phyloP scores from a whole-genome alignment of 2,888 invertebrate species.

The Papilio gigon region DNA sequence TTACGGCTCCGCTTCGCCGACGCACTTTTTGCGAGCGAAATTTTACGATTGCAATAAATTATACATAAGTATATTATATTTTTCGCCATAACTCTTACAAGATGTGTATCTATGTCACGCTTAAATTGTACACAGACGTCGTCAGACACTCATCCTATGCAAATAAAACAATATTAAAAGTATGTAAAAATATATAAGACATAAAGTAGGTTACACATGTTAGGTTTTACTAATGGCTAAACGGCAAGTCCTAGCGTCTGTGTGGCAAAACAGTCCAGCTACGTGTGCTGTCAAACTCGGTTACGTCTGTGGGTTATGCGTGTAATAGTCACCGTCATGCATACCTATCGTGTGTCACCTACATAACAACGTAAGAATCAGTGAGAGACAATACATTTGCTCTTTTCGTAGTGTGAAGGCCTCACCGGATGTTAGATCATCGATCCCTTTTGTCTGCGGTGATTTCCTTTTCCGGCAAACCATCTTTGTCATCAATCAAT shows the following conservation, averaged over 20 bases:
- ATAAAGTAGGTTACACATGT: too few relatives aligned
- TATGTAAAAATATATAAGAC: too few relatives aligned
- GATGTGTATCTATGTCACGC: not conserved
- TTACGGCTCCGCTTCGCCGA: constrained; percentile 22
- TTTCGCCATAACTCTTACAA: not conserved
- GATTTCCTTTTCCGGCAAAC: not conserved
- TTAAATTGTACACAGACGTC: not conserved
- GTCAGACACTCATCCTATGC: too few relatives aligned
- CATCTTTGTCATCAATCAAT: constrained; percentile 10
- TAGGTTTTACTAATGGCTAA: too few relatives aligned
- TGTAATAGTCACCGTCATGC: too few relatives aligned
- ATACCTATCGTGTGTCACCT: not conserved
- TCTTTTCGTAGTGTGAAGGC: not conserved
- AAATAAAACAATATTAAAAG: too few relatives aligned
- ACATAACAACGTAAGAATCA: not conserved
- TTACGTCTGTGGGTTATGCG: too few relatives aligned
- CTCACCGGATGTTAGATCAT: not conserved
- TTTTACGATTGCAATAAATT: constrained; percentile 35
- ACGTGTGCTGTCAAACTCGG: too few relatives aligned
- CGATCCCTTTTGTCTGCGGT: not conserved
- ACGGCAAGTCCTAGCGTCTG: too few relatives aligned
- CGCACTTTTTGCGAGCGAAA: constrained; percentile 30
- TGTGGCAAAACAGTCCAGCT: too few relatives aligned
- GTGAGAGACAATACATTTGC: not conserved
- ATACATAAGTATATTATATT: not conserved